Evolutionary conservation across 1,140 invertebrate species (phyloP), one percentile per base, ranked within the genome.

Genomic region (Leptinotarsa undecemlineata): DNA sequence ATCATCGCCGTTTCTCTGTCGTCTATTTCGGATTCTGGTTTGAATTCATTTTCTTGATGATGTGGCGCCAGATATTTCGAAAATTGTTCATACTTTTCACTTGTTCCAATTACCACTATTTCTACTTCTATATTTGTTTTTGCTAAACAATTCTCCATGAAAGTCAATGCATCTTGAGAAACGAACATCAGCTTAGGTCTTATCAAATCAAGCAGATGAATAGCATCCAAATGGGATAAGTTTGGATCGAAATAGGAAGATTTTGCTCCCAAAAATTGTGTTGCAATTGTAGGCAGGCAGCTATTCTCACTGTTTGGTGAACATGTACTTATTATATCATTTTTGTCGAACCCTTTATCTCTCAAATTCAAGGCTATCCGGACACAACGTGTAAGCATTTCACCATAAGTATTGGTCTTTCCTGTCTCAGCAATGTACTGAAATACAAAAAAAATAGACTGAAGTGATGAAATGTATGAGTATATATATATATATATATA

Each of bases 31-130:
- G 57, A 60, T 17, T 67, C 74, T 3, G 75, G 75, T 68, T 57
- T 47, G 67, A 81, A 81, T 1, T 57, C 19, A 8, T 74, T 26
- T 68, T 77, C 69, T 33, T 72, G 60, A 26, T 67, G 33, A 20
- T 48, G 20, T 13, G 48, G 20, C 11, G 26, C 26, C 8, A 76
- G 57, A 72, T 68, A 81, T 14, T 76, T 72, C 21, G 26, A n/a
- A 71, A 82, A 78, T n/a, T 64, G 20, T 42, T 21, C 17, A 48
- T 79, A 67, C 15, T 77, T 74, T 19, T 74, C 61, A 20, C 48
- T 42, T 26, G 66, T 48, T 5, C 76, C 76, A 75, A 82, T 78
- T 64, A 81, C 75, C 2, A 82, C 70, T 48, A 82, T 74, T 62
- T 78, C 33, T 33, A 51, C 21, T 3, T 75, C 62, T 17, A 76